Conservation (phyloP, 2,113 vertebrate genomes). For the Galeopterus variegatus region DNA sequence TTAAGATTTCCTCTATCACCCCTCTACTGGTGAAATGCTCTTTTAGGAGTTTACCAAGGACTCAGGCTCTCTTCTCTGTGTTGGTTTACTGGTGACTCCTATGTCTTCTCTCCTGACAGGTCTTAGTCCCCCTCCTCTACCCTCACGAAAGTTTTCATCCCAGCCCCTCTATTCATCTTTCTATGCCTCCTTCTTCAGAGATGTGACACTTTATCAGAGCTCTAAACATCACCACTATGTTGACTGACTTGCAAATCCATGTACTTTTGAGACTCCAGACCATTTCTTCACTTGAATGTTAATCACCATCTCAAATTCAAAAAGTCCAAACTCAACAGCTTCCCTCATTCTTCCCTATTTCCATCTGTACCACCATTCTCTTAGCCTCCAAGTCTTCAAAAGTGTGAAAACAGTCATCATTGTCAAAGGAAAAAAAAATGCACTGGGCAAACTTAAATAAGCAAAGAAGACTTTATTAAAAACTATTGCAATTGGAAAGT, state of each 20-base stretch:
- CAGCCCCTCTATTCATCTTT: not conserved
- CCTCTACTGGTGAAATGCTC: accelerated
- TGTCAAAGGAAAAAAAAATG: not conserved
- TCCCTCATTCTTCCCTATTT: not conserved
- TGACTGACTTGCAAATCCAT: not conserved
- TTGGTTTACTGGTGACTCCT: not conserved
- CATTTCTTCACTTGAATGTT: not conserved
- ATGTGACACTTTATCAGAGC: not conserved
- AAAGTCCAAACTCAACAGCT: not conserved
- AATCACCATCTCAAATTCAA: not conserved
- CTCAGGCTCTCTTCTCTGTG: not conserved
- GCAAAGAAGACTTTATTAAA: not conserved
- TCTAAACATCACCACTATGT: not conserved
- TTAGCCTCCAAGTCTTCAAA: not conserved
- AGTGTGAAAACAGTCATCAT: not conserved
- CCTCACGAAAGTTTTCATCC: not conserved
- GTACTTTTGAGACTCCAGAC: not conserved
- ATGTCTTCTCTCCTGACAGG: not conserved
- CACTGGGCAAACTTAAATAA: not conserved
- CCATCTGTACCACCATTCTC: not conserved
- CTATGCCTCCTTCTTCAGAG: not conserved
- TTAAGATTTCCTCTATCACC: not conserved
- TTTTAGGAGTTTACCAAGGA: not conserved
- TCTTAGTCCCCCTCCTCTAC: not conserved
- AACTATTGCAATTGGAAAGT: too few relatives aligned